Conservation (phyloP, 1,140 invertebrate genomes). For the Hylyphantes graminicola region DNA sequence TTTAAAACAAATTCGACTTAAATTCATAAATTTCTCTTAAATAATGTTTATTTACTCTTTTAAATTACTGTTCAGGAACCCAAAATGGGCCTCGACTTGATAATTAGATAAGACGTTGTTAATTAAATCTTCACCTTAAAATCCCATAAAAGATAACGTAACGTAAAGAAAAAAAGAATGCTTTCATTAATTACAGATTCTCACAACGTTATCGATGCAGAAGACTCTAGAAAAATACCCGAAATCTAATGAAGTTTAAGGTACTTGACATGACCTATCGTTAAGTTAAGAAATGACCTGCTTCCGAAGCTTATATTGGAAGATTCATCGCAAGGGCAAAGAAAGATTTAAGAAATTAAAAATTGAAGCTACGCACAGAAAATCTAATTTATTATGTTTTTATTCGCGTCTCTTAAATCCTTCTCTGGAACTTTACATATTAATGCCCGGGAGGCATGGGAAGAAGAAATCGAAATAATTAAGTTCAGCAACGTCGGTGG, state of each 20-base stretch:
- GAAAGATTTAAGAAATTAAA: conserved; percentile 23
- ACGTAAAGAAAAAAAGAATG: not conserved
- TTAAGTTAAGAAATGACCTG: conserved; percentile 22
- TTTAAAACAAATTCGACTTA: too few species aligned
- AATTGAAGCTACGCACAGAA: conserved; percentile 4
- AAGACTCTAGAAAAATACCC: not conserved
- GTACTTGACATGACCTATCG: conserved; percentile 6
- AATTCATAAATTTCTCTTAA: too few species aligned
- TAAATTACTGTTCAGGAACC: too few species aligned
- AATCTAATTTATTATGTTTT: conserved; percentile 46
- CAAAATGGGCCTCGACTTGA: too few species aligned
- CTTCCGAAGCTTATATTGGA: not conserved
- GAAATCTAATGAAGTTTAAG: conserved; percentile 21
- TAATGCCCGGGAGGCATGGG: conserved; percentile 15
- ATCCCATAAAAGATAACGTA: too few species aligned
- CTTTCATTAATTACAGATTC: conserved; percentile 11
- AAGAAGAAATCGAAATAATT: conserved; percentile 33
- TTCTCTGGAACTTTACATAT: conserved; percentile 12
- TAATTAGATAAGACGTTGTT: too few species aligned
- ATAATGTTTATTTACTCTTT: too few species aligned
- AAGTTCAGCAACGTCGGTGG: not conserved
- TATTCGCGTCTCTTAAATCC: conserved; percentile 26
- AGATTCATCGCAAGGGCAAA: not conserved
- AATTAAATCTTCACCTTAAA: too few species aligned
- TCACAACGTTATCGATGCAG: not conserved